A percentile compares a stretch with the other conserved stretches of the same genome.
Evolutionary conservation across 2,888 invertebrate genomes (phyloP).

Genomic region (Scaptomyza polygonia): DNA sequence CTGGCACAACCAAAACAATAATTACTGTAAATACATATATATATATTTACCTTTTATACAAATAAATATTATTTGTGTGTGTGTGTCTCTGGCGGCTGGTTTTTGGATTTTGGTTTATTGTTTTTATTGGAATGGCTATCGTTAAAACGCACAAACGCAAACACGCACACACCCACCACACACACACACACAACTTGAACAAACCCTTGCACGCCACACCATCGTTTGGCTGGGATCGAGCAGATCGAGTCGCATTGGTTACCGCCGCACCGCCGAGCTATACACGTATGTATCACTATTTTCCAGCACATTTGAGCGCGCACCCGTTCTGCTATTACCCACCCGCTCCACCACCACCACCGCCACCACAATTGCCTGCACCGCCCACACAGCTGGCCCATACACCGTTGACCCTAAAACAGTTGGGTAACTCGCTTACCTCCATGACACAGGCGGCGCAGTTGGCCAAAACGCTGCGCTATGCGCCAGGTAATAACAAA

Average conservation of each 20-base stretch:
- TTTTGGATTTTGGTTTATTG: constrained; percentile 57
- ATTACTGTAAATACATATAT: constrained; percentile 62
- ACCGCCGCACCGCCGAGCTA: constrained; percentile 87
- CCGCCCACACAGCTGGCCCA: constrained; percentile 76
- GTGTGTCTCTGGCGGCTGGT: constrained; percentile 65
- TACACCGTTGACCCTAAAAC: constrained; percentile 83
- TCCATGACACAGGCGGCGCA: constrained; percentile 84
- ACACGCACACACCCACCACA: constrained; percentile 23
- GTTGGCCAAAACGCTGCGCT: constrained; percentile 84
- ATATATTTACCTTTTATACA: constrained; percentile 48
- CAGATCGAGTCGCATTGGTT: constrained; percentile 88
- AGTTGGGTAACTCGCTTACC: constrained; percentile 80
- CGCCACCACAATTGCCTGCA: constrained; percentile 73
- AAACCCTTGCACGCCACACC: constrained; percentile 27
- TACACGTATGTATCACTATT: constrained; percentile 87
- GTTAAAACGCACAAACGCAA: constrained; percentile 43
- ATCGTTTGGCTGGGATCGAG: constrained; percentile 34
- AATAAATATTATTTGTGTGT: constrained; percentile 36
- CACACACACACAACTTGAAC: constrained; percentile 31
- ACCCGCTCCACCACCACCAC: constrained; percentile 83
- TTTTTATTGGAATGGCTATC: constrained; percentile 54
- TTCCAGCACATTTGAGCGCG: constrained; percentile 86
- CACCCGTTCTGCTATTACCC: constrained; percentile 85
- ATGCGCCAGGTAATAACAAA: constrained; percentile 83
- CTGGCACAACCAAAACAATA: constrained; percentile 46